A percentile compares a stretch with the other conserved stretches of the same genome.
Evolutionary conservation across 2,113 vertebrate species (phyloP).

Genomic region (Dunckerocampus dactyliophorus): DNA sequence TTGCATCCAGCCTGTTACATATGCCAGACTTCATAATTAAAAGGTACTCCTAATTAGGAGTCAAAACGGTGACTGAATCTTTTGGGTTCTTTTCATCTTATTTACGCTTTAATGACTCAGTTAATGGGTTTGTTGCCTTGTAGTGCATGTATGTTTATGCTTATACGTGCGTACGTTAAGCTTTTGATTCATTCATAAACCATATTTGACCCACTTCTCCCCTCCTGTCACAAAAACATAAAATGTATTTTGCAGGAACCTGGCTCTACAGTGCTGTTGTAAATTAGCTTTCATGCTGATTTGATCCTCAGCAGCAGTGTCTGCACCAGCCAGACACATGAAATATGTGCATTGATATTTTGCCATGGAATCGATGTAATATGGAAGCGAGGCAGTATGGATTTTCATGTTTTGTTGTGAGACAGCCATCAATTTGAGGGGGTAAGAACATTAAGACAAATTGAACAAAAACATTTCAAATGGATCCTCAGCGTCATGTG

Average conservation of each 20-base stretch:
- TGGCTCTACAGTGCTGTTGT: constrained; percentile 17
- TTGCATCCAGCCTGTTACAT: too few relatives aligned
- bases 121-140: constrained; percentile 7
- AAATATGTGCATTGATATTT: constrained; percentile 58
- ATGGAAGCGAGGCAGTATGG: constrained; percentile 44
- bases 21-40: neutral
- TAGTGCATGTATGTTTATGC: neutral
- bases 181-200: constrained; percentile 26
- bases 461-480: neutral
- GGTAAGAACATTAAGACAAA: constrained; percentile 45
- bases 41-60: neutral
- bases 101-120: constrained; percentile 1
- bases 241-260: neutral
- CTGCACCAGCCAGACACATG: constrained; percentile 22
- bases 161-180: constrained; percentile 13
- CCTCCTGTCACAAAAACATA: neutral
- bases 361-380: constrained; percentile 49
- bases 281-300: constrained; percentile 32
- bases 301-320: constrained; percentile 31
- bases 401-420: constrained; percentile 55
- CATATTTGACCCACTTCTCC: too few relatives aligned
- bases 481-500: too few relatives aligned
- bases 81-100: constrained; percentile 1
- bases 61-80: neutral
- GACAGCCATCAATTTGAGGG: constrained; percentile 57